A percentile compares a stretch with the other conserved stretches of the same genome.
Evolutionary conservation across 2,113 vertebrate species (phyloP).

Genomic region (Phrynocephalus versicolor): DNA sequence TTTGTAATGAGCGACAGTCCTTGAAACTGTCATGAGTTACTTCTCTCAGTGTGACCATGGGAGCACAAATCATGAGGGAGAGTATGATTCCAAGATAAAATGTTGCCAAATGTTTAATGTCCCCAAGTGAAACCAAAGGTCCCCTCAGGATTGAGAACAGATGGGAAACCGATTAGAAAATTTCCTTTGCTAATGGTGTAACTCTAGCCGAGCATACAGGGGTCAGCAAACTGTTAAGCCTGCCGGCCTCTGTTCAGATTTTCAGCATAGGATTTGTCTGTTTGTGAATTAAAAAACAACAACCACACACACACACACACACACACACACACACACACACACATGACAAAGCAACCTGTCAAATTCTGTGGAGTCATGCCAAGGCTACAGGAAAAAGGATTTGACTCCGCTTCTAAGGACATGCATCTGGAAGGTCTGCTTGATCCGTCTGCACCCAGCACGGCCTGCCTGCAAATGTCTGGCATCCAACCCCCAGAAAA

Average conservation of each 20-base stretch:
- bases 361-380: slow-evolving; percentile 57
- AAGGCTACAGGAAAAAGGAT: slow-evolving; percentile 57
- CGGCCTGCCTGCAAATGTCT: slow-evolving; percentile 48
- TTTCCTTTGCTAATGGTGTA: slow-evolving; percentile 36
- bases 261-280: slow-evolving; percentile 38
- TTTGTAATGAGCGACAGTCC: too few relatives aligned
- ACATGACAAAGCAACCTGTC: slow-evolving; percentile 30
- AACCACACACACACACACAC: not conserved
- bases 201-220: slow-evolving; percentile 42
- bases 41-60: not conserved
- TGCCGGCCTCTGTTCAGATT: slow-evolving; percentile 38
- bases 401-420: slow-evolving; percentile 52
- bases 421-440: slow-evolving; percentile 52
- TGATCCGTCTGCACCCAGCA: slow-evolving; percentile 51
- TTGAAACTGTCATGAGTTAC: not conserved
- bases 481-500: slow-evolving; percentile 44
- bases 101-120: slow-evolving; percentile 26
- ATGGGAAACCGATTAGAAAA: slow-evolving; percentile 25
- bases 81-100: slow-evolving; percentile 29
- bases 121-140: slow-evolving; percentile 33
- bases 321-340: not conserved
- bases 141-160: slow-evolving; percentile 36
- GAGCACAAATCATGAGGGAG: not conserved
- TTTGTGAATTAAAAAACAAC: not conserved
- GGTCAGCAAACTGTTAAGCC: slow-evolving; percentile 2